Percentiles rank a stretch among this genome's conserved stretches.
Evolutionary conservation across 2,113 vertebrate species (phyloP).

Genomic region (Suricata suricatta): DNA sequence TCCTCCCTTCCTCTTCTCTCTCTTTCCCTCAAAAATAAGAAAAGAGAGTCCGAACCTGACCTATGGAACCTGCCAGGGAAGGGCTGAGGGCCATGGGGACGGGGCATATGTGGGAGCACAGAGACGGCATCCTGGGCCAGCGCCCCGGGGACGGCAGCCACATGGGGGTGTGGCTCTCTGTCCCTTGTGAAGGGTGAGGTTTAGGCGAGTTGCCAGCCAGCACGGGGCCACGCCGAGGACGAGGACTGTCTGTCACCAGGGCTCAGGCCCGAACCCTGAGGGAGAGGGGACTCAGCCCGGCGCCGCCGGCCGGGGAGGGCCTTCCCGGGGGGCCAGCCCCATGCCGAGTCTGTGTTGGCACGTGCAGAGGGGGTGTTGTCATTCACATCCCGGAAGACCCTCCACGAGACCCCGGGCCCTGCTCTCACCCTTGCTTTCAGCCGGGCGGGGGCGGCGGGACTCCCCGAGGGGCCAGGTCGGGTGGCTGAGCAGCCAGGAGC

Average conservation of each 20-base stretch:
- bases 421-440: fast-evolving
- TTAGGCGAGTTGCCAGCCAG: not conserved
- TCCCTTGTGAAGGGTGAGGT: not conserved
- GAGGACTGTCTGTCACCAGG: fast-evolving
- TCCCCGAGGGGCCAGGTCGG: fast-evolving
- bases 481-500: fast-evolving
- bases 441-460: not conserved
- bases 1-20: no score
- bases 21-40: no score
- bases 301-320: not conserved
- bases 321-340: not conserved
- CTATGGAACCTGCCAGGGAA: not conserved
- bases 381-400: fast-evolving
- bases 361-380: fast-evolving
- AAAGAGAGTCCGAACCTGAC: not conserved
- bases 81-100: fast-evolving
- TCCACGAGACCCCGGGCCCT: fast-evolving
- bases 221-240: no score
- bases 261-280: fast-evolving
- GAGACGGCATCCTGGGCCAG: not conserved
- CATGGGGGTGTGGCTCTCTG: fast-evolving
- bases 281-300: not conserved
- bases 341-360: fast-evolving
- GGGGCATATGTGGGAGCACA: not conserved
- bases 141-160: not conserved